phyloP scores from a whole-genome alignment of 2,888 invertebrate genomes.

The Cepaea hortensis region DNA sequence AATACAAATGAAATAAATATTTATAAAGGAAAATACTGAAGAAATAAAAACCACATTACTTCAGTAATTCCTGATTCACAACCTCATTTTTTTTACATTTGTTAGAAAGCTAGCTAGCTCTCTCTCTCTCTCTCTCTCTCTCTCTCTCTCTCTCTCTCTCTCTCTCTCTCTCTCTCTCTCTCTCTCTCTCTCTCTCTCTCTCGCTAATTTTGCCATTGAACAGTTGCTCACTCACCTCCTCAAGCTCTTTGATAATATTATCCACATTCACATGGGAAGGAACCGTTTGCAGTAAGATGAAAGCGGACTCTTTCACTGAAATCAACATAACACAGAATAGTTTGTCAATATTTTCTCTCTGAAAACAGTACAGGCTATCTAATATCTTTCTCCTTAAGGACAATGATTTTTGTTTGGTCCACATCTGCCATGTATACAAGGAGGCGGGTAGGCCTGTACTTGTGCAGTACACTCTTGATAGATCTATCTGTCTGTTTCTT shows the following conservation, averaged over 20 bases:
- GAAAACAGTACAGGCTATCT: too few relatives aligned
- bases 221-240: constrained; percentile 55
- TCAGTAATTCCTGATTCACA: background rate
- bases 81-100: background rate
- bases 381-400: too few relatives aligned
- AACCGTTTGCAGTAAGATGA: constrained; percentile 96
- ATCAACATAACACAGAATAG: constrained; percentile 47
- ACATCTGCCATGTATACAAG: too few relatives aligned
- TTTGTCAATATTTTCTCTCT: too few relatives aligned
- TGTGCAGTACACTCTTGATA: too few relatives aligned
- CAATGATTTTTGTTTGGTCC: too few relatives aligned
- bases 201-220: background rate
- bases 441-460: too few relatives aligned
- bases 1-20: too few relatives aligned
- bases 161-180: background rate
- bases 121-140: background rate
- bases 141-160: background rate
- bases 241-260: constrained; percentile 87
- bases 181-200: background rate
- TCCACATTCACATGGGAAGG: constrained; percentile 96
- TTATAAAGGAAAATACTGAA: too few relatives aligned
- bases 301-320: constrained; percentile 92
- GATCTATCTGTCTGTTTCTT: too few relatives aligned
- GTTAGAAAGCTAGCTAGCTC: background rate
- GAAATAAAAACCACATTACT: too few relatives aligned